Base-by-base conservation (phyloP, 2,888 invertebrate genomes). In the Agrochola lychnidis region DNA sequence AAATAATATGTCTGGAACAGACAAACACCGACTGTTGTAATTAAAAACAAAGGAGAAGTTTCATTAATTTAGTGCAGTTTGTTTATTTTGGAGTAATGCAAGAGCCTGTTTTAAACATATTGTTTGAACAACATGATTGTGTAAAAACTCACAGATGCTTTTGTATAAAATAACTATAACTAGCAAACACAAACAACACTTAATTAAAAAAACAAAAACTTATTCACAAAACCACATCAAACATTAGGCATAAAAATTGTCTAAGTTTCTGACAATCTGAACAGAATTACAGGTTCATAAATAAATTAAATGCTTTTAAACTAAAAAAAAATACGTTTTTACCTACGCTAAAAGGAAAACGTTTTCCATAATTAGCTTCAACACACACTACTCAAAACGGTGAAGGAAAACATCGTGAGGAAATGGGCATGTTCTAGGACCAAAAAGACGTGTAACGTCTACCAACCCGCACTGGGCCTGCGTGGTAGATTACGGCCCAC, bases 11-110 rank as follows among this genome's bases (percentile, higher is more conserved):
- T 51, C 78, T 4, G 1, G 5, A 80, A 22, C 80, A 57, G 16
- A 57, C 6, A 48, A 42, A 25, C 56, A 57, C 42, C 10, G 56
- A 16, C 16, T 36, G 12, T 19, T 36, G 10, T 64, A 73, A 73
- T 80, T 25, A 51, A 73, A 80, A 79, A 63, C 73, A 36, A 79
- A 80, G 42, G 36, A n/a, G 14, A 78, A 64, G 16, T 57, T 73
- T 57, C 7, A 57, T 73, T 80, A 57, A 73, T 80, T 64, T 57
- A 64, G 16, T 64, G 25, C 51, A 78, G 48, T 57, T 80, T 51
- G 48, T 63, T 73, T 72, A n/a, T 72, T 22, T 36, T 3, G n/a
- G 12, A 36, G 19, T 48, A 56, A n/a, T 51, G 30, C 57, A 68
- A 36, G 36, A 51, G 51, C 6, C 56, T 79, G 73, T n/a, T 16